Base-by-base conservation (phyloP, 2,888 invertebrate species). In the Aphidoletes aphidimyza region DNA sequence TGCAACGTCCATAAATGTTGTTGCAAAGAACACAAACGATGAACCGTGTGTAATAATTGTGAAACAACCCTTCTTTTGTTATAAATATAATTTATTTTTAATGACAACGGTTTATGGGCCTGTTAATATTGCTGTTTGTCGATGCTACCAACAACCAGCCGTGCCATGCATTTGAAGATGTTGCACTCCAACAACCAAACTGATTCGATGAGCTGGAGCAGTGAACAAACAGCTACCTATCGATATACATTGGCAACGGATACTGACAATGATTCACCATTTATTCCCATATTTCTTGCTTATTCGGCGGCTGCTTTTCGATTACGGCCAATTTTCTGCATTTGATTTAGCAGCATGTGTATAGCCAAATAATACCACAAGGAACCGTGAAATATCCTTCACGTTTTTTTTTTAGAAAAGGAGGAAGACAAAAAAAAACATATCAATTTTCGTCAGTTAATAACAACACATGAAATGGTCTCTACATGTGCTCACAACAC, bases 31-130 rank as follows among this genome's bases (percentile, higher is more conserved):
- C 2, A 54, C 3, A 54, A 37, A 78, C 5, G 36, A 36, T n/a
- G n/a, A n/a, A n/a, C n/a, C n/a, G 36, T 11, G 36, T 78, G 37
- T 37, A 81, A 81, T 19, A 81, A 81, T 81, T 81, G 37, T 81
- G 39, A 37, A 81, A 81, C 81, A 81, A 81, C 81, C 81, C 81
- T 81, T 81, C 81, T 39, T n/a, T 37, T 81, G 81, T 81, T 39
- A 81, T 81, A 81, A 81, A 81, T 81, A 81, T 81, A 81, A 81
- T 81, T 81, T 81, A 81, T 81, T 39, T 81, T 81, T 81, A 81
- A 81, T 81, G 81, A 81, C 39, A 81, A 81, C 39, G 81, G 81
- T 39, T 81, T 81, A 39, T 81, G 81, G 37, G 39, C 39, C 39
- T 81, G 22, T 81, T 39, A 37, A 81, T 81, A 81, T 81, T 78